Evolutionary conservation across 2,888 invertebrate species (phyloP).

Genomic region (Callyntrura guangdongensis): DNA sequence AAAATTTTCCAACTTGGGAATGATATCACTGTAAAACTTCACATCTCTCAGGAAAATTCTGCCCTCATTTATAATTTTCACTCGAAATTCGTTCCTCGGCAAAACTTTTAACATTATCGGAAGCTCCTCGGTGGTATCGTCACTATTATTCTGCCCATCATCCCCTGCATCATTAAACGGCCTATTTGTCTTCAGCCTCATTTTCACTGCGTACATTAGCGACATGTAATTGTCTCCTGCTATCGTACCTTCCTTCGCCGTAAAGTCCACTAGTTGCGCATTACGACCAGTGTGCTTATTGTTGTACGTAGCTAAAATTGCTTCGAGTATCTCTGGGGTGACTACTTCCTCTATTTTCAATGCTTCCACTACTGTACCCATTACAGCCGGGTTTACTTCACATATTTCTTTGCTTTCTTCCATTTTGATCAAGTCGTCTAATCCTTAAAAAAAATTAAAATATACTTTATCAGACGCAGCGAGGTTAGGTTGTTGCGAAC

Average conservation of each 20-base stretch:
- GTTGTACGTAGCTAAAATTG: constrained; percentile 9
- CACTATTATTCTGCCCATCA: constrained; percentile 24
- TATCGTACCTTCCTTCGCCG: constrained; percentile 76
- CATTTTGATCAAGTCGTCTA: not conserved
- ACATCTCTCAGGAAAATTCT: constrained; percentile 77
- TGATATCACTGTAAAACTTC: constrained; percentile 69
- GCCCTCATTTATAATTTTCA: constrained; percentile 76
- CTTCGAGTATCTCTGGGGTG: constrained; percentile 2
- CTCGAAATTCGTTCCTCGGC: constrained; percentile 75
- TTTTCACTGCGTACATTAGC: constrained; percentile 81
- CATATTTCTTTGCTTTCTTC: not conserved
- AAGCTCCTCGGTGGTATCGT: constrained; percentile 40
- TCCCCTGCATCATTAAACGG: too few species aligned
- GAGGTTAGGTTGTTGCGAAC: too few species aligned
- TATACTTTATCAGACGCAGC: not conserved
- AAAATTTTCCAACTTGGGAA: constrained; percentile 65
- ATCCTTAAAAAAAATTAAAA: not conserved
- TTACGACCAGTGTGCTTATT: not conserved
- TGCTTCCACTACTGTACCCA: not conserved
- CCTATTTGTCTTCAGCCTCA: constrained; percentile 68
- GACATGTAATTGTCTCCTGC: constrained; percentile 84
- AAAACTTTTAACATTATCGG: constrained; percentile 80
- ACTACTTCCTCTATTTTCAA: constrained; percentile 19
- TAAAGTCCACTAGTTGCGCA: constrained; percentile 72
- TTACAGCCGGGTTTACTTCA: not conserved